Evolutionary conservation across 2,888 invertebrate genomes (phyloP), one percentile per base, ranked within the genome.

Genomic region (Cheilosia vulpina): DNA sequence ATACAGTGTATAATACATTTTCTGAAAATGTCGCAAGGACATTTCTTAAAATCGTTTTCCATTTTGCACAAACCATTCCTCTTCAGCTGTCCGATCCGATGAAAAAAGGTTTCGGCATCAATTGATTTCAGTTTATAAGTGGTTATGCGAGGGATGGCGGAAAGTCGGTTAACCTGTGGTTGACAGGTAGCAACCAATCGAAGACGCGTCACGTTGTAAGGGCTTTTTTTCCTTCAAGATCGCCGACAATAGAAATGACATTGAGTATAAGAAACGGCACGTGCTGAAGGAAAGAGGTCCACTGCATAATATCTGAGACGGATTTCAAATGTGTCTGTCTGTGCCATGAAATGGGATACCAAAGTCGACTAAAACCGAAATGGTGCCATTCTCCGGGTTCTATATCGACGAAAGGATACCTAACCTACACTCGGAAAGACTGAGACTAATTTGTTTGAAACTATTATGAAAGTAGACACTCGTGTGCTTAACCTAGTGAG

Each of bases 401-500:
- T 7, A 60, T 53, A n/a, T 45, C 66, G 60, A 72, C 65, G 72
- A 76, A 24, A 76, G 76, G 75, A 79, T 83, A 83, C 38, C n/a
- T 60, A 31, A 24, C 24, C n/a, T 71, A 3, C 38, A 38, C n/a
- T 1, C 50, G 58, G 58, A 2, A 71, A 65, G 78, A 57, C 65
- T 69, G 57, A 72, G 76, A 81, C 85, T 81, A 77, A 85, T 85
- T 85, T 85, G 85, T 68, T 81, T 85, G 85, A 85, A 85, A 85
- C 81, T 85, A 77, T 85, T 81, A 62, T 76, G 72, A 72, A 72
- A 81, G 85, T 47, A 19, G 17, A 7, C 55, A 72, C 81, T 85
- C 52, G 81, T 71, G 62, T 85, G 77, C 81, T 41, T 81, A 85
- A 68, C 81, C 58, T 77, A 68, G 81, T 85, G 85, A 72, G 85